Evolutionary conservation across 2,888 invertebrate genomes (phyloP), one percentile per base, ranked within the genome.

Genomic region (Melanostoma scalare): DNA sequence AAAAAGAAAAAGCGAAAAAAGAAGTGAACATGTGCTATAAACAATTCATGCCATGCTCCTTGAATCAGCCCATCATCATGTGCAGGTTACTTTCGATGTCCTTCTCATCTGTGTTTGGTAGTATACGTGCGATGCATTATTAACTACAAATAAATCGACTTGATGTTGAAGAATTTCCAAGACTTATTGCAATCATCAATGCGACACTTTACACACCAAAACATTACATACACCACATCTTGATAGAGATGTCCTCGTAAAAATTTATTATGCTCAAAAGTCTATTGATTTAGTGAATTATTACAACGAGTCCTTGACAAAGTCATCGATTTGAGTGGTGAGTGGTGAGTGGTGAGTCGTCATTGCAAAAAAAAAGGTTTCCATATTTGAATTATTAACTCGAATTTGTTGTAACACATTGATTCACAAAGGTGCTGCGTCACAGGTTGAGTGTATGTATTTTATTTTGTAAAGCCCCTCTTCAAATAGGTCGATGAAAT

Each of bases 61-160:
- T 60, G 35, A 52, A 78, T 52, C 40, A 56, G 72, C 77, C 65
- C 55, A 65, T 60, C 53, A 46, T 58, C n/a, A 42, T 71, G 46
- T 60, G 44, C n/a, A 20, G 74, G 69, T 65, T 84, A 48, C 55
- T 69, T 78, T 74, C 56, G 69, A 82, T 77, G 73, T 58, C 55
- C 52, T 63, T 46, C n/a, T 48, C 63, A 68, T 61, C 67, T 8
- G 35, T 53, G 53, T 53, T n/a, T 35, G 9, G n/a, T 5, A n/a
- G 4, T 35, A 61, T 20, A 36, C 35, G 5, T 61, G 36, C 30
- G 36, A 36, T 61, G 8, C 35, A 61, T 36, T 33, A 61, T 20
- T 48, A 61, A 36, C 30, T 36, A 5, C 35, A 60, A 44, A 44
- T 60, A 44, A 20, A 35, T 0, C 1, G 5, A 9, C 9, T n/a